Evolutionary conservation across 2,797 vertebrate species (phyloP).

Genomic region (Hyperoplus lanceolatus): DNA sequence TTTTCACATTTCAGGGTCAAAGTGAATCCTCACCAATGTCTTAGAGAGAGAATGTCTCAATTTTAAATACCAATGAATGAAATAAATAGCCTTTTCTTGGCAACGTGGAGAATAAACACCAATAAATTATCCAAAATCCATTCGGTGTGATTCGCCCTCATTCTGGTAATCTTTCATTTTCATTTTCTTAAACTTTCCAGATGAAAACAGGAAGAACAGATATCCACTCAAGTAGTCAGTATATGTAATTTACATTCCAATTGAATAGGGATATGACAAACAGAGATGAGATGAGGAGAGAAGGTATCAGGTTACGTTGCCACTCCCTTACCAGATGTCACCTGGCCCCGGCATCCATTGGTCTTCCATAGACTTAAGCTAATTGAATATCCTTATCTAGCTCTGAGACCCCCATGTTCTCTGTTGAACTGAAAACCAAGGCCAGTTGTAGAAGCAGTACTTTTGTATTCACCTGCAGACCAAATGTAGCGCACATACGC

Average conservation of each 20-base stretch:
- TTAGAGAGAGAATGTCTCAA: not conserved
- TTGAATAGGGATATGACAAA: conserved; percentile 49
- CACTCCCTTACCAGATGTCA: conserved; percentile 64
- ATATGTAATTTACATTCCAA: conserved; percentile 48
- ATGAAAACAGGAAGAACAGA: conserved; percentile 1
- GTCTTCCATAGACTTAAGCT: conserved; percentile 55
- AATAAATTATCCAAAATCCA: conserved; percentile 19
- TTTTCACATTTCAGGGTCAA: conserved; percentile 30
- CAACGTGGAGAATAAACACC: conserved; percentile 3
- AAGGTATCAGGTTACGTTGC: conserved; percentile 61
- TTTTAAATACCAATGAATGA: conserved; percentile 21
- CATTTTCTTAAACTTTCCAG: conserved; percentile 5
- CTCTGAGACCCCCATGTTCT: conserved; percentile 45
- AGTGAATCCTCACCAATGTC: conserved; percentile 13
- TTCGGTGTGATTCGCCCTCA: not conserved
- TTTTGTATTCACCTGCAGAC: conserved; percentile 60
- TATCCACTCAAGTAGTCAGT: conserved; percentile 22
- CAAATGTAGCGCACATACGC: not conserved
- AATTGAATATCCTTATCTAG: conserved; percentile 82
- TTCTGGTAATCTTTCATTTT: conserved; percentile 30
- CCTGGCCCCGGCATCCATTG: conserved; percentile 40
- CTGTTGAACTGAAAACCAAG: conserved; percentile 62
- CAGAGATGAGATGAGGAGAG: conserved; percentile 64
- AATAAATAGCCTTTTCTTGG: not conserved
- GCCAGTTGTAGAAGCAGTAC: conserved; percentile 48